These are phyloP conservation scores for Plecotus auritus DNA, from an alignment of 2,113 vertebrate species.

Conservation along the genomic window DNA sequence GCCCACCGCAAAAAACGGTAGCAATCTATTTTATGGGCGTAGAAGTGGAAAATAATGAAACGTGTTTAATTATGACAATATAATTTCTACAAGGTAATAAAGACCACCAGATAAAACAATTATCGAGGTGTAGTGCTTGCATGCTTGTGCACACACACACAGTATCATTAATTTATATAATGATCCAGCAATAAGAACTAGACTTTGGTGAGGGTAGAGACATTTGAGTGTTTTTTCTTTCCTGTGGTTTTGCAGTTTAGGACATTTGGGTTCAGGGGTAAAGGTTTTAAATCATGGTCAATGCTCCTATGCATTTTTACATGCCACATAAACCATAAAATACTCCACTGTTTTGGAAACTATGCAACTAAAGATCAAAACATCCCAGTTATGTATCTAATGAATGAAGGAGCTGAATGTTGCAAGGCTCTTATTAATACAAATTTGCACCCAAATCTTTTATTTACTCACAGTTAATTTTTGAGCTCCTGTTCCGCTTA, in stretches of 20 bases:
- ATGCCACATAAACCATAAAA: background rate
- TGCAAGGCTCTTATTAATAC: background rate
- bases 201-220: background rate
- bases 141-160: accelerated
- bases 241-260: background rate
- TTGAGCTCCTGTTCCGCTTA: background rate
- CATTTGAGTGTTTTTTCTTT: background rate
- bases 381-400: background rate
- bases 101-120: constrained; percentile 35
- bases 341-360: constrained; percentile 17
- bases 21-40: constrained; percentile 13
- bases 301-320: background rate
- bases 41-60: constrained; percentile 44
- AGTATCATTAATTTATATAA: background rate
- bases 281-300: background rate
- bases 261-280: background rate
- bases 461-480: background rate
- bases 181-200: background rate
- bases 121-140: background rate
- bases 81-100: constrained; percentile 53
- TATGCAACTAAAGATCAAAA: background rate
- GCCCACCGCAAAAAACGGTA: constrained; percentile 9
- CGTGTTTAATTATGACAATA: constrained; percentile 48
- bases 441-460: background rate
- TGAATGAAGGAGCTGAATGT: background rate